Evolutionary conservation across 2,113 vertebrate genomes (phyloP), one percentile per base, ranked within the genome.

Genomic region (Hiodon tergisus): DNA sequence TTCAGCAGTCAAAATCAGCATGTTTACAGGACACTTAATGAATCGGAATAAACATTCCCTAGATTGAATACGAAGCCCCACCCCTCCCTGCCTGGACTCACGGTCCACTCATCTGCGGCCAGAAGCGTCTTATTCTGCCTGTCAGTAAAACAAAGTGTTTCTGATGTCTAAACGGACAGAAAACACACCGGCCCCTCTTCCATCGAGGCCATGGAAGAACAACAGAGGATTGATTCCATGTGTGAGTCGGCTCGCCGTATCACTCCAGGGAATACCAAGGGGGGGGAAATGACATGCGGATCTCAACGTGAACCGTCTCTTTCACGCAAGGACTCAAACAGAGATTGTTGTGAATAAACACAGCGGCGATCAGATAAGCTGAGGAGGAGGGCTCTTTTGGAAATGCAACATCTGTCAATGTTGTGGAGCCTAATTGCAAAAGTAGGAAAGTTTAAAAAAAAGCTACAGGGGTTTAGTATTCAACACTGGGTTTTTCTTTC

Each of bases 71-170:
- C 63, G 4, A 47, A 10, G 3, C 31, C 63, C 63, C 11, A 31
- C 63, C 5, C 46, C 8, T 6, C 4, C 63, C 46, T 10, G 59
- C 11, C 4, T 13, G 59, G 59, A 14, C 46, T 57, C 54, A 10
- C 16, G 54, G 61, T 62, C 70, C 31, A 74, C 67, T 78, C 74
- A 76, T 81, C 77, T 72, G 52, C 73, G 69, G 71, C 76, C 71
- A 71, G 67, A 73, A 53, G 47, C 46, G 54, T 55, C 67, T 62
- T 67, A 47, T 47, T 61, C 65, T 67, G 17, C 13, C 66, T 51
- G 66, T 31, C 31, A 31, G 31, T 31, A 31, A 31, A 31, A 31
- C 31, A 31, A 31, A 31, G 31, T 31, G 60, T 51, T 60, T 1
- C 11, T 54, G 51, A 14, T 7, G 11, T 66, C 5, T 51, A 53